phyloP scores from a whole-genome alignment of 1,140 invertebrate genomes.

The Formica exsecta region DNA sequence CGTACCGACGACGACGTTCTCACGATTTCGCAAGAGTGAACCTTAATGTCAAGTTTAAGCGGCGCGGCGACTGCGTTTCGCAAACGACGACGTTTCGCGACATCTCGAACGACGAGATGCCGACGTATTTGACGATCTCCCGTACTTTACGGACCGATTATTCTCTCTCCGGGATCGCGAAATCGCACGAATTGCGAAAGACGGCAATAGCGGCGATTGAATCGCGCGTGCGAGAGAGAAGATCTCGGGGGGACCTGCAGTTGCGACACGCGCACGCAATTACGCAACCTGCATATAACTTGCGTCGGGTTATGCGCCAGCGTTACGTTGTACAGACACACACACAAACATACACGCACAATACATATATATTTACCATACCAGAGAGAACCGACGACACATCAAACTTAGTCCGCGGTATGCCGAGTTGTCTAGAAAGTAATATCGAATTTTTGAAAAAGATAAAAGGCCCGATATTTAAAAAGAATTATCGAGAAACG shows the following conservation, averaged over 20 bases:
- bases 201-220: conserved; percentile 6
- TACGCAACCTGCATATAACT: conserved; percentile 49
- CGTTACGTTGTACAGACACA: neutral
- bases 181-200: conserved; percentile 36
- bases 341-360: neutral
- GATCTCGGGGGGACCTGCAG: conserved; percentile 16
- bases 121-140: neutral
- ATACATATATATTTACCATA: neutral
- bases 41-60: conserved; percentile 35
- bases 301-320: neutral
- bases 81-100: neutral
- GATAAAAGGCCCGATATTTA: no score
- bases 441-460: neutral
- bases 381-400: neutral
- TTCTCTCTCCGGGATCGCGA: no score
- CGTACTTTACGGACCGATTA: neutral
- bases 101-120: neutral
- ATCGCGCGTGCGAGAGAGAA: conserved; percentile 22
- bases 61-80: neutral
- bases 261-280: conserved; percentile 45
- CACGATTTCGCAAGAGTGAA: neutral
- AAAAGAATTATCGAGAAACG: no score
- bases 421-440: neutral
- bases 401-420: neutral
- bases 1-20: neutral